Evolutionary conservation across 1,140 invertebrate genomes (phyloP), one percentile per base, ranked within the genome.

Genomic region (Drosophila yakuba): DNA sequence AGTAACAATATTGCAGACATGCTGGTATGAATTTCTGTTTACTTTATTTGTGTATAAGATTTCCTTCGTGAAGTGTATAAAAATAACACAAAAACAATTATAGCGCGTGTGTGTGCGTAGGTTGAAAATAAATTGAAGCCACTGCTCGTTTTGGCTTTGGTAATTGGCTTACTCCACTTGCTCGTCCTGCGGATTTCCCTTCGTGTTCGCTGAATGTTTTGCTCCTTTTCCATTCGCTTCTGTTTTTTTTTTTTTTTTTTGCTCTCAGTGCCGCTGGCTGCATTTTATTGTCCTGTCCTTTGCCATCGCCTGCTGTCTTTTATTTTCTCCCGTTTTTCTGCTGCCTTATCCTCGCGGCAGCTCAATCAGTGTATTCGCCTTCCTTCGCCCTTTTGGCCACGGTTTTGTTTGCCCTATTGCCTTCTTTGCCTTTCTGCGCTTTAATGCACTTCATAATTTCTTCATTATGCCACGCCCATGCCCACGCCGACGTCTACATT

Each of bases 401-500:
- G 32, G 59, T 52, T 47, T 71, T 67, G 66, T 64, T 63, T 63
- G 45, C 38, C 48, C 23, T 35, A 17, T 17, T 17, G 17, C 17
- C 17, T n/a, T n/a, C 17, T 32, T 62, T 41, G 23, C 14, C 47
- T 54, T 62, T 48, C 74, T 78, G 64, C 61, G 50, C 69, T 64
- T 78, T 78, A 78, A 63, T 85, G 82, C 82, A 85, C 78, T 85
- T 86, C 74, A 86, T 88, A 81, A 86, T 82, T 85, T 86, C 82
- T 86, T 85, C 78, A 88, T 86, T 85, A 75, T 4, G 50, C 57
- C 68, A 61, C 50, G 50, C 58, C 39, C 58, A 39, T 58, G 23
- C 23, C 4, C 45, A 4, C 45, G 11, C 14, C 12, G 5, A 14
- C 35, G 5, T 48, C 36, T 44, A 51, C 28, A 51, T 25, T 48